These are phyloP conservation scores for Hirudinaria manillensis DNA, from an alignment of 2,888 invertebrate genomes.

Conservation along the genomic window DNA sequence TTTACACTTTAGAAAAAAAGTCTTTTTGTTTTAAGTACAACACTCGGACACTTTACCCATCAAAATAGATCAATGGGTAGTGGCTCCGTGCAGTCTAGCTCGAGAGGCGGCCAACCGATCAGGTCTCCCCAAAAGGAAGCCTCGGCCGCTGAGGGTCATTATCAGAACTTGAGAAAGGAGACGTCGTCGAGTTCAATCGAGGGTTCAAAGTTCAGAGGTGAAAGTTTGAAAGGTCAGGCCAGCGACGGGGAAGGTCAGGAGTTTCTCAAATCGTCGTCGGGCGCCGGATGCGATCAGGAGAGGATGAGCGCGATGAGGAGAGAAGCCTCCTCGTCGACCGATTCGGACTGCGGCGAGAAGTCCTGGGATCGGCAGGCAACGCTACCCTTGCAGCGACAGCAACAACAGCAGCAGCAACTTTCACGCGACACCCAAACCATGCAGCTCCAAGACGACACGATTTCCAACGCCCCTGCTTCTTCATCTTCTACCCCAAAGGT, in stretches of 20 bases:
- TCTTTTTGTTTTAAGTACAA: too few species aligned
- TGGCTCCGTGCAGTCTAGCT: slow-evolving; percentile 9
- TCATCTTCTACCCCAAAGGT: not conserved
- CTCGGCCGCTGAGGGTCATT: not conserved
- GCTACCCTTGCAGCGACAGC: slow-evolving; percentile 13
- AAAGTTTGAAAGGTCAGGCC: too few species aligned
- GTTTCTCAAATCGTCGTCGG: not conserved
- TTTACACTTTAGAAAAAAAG: too few species aligned
- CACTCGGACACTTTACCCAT: too few species aligned
- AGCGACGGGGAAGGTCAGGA: not conserved
- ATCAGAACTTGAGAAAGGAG: slow-evolving; percentile 4
- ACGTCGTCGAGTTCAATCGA: slow-evolving; percentile 12
- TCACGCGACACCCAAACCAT: not conserved
- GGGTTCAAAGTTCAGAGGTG: not conserved
- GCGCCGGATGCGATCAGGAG: not conserved
- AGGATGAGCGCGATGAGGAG: not conserved
- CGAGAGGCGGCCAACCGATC: not conserved
- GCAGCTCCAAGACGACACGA: not conserved
- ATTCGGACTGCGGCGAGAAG: slow-evolving; percentile 1
- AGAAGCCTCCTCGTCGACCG: slow-evolving; percentile 9
- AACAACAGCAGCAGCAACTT: slow-evolving; percentile 21
- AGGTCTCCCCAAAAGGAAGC: slow-evolving; percentile 2
- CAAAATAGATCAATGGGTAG: slow-evolving; percentile 20
- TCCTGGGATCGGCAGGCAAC: not conserved
- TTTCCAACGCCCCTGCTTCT: not conserved